Evolutionary conservation across 2,113 vertebrate genomes (phyloP).

Genomic region (Myotis brandtii): DNA sequence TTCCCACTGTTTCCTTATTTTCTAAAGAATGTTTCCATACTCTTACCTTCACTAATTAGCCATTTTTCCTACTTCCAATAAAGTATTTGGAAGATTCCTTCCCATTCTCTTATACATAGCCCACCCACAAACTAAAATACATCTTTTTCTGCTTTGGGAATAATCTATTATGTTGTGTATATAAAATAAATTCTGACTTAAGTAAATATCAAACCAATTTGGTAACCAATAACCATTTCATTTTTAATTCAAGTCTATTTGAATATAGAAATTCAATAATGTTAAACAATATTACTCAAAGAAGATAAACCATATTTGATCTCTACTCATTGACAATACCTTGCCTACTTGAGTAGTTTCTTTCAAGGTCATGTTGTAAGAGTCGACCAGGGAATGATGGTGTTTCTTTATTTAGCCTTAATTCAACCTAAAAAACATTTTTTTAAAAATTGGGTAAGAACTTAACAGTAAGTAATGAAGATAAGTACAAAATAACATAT

Average conservation of each 20-base stretch:
- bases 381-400: slow-evolving; percentile 84
- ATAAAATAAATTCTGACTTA: slow-evolving; percentile 16
- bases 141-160: slow-evolving; percentile 47
- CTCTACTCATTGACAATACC: slow-evolving; percentile 76
- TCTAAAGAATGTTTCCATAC: slow-evolving; percentile 4
- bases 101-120: background rate
- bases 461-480: slow-evolving; percentile 16
- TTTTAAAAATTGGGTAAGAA: slow-evolving; percentile 50
- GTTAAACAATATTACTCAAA: slow-evolving; percentile 17
- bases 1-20: background rate
- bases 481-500: background rate
- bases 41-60: background rate
- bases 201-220: slow-evolving; percentile 46
- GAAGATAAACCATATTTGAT: background rate
- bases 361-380: slow-evolving; percentile 89
- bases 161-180: background rate
- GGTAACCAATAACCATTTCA: slow-evolving; percentile 31
- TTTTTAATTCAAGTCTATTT: slow-evolving; percentile 42
- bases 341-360: slow-evolving; percentile 86
- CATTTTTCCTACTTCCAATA: background rate
- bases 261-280: slow-evolving; percentile 6
- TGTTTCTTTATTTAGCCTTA: slow-evolving; percentile 87
- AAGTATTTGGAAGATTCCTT: slow-evolving; percentile 41
- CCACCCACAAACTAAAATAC: slow-evolving; percentile 11
- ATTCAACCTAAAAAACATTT: slow-evolving; percentile 86